A percentile compares a stretch with the other conserved stretches of the same genome.
Evolutionary conservation across 2,888 invertebrate genomes (phyloP).

Genomic region (Lucinisca nassula): DNA sequence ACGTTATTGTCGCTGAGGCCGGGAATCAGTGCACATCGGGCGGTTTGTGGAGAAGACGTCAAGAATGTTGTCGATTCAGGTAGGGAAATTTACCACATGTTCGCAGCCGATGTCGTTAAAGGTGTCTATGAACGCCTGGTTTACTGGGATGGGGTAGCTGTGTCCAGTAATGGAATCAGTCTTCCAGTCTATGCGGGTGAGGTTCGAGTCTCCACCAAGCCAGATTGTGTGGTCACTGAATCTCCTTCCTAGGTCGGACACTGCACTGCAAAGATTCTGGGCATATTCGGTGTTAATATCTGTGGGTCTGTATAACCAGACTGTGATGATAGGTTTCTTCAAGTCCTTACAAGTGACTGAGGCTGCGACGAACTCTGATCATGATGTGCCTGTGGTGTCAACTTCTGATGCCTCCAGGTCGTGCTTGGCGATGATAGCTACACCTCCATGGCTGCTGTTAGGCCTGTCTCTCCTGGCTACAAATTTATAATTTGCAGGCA

Average conservation of each 20-base stretch:
- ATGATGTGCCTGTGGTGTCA: not conserved
- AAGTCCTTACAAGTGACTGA: conserved; percentile 20
- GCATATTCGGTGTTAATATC: conserved; percentile 31
- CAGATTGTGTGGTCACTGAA: not conserved
- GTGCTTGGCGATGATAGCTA: conserved; percentile 42
- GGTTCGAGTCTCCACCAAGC: conserved; percentile 38
- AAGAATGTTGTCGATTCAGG: conserved; percentile 23
- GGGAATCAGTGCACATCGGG: conserved; percentile 11
- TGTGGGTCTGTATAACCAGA: conserved; percentile 40
- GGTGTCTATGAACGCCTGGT: no score
- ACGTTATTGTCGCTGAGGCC: conserved; percentile 45
- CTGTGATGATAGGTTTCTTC: conserved; percentile 37
- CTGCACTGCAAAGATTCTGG: conserved; percentile 3
- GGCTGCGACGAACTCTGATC: conserved; percentile 36
- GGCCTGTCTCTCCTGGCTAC: not conserved
- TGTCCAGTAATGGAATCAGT: conserved; percentile 13
- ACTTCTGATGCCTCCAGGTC: conserved; percentile 47
- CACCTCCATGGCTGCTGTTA: conserved; percentile 27
- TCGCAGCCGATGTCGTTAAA: conserved; percentile 16
- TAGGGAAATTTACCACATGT: conserved; percentile 36
- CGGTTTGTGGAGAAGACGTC: conserved; percentile 33
- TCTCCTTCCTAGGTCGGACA: not conserved
- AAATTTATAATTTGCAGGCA: conserved; percentile 16
- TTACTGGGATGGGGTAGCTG: not conserved
- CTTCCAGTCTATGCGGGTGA: conserved; percentile 47